Base-by-base conservation (phyloP, 2,888 invertebrate species). In the Escarpia spicata region DNA sequence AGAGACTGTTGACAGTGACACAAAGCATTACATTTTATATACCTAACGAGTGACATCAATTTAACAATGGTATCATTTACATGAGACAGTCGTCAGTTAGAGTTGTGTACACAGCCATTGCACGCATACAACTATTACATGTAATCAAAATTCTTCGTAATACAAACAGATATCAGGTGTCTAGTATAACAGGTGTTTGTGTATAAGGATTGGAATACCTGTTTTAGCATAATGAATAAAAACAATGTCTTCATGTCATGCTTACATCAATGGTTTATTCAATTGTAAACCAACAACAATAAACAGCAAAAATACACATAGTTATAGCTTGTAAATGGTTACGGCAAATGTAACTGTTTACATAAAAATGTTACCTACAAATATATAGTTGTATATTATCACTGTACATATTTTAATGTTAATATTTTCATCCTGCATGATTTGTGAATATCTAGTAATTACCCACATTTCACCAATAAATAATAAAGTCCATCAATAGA, bases 201-300 rank as follows among this genome's bases (percentile, higher is more conserved):
- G 19, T 26, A 19, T n/a, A 75, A 75, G 75, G 9, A 12, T 9
- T 52, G 52, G 12, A 75, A 75, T 6, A 75, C 15, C 19, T 26
- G 26, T 75, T 75, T 75, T 75, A 75, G 75, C 75, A 75, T 75
- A 75, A 75, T 75, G 19, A 75, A 15, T 75, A 19, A 75, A 75
- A 26, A 75, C 75, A 6, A 75, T 6, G 2, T 4, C 2, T 75
- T 75, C 75, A 75, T 3, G 75, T 75, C 19, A 75, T 75, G 75
- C 26, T 75, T 75, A 75, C 75, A 75, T 75, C 75, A 75, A 75
- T 75, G 75, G 75, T 75, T 75, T 75, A 75, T 75, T 75, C 75
- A 75, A 75, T 26, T n/a, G 75, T 75, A 75, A 75, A 75, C 75
- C 75, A 26, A 75, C 75, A 75, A 75, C 75, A 75, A 75, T 75